Evolutionary conservation across 2,888 invertebrate species (phyloP), one percentile per base, ranked within the genome.

Genomic region (Hedychridium roseum): DNA sequence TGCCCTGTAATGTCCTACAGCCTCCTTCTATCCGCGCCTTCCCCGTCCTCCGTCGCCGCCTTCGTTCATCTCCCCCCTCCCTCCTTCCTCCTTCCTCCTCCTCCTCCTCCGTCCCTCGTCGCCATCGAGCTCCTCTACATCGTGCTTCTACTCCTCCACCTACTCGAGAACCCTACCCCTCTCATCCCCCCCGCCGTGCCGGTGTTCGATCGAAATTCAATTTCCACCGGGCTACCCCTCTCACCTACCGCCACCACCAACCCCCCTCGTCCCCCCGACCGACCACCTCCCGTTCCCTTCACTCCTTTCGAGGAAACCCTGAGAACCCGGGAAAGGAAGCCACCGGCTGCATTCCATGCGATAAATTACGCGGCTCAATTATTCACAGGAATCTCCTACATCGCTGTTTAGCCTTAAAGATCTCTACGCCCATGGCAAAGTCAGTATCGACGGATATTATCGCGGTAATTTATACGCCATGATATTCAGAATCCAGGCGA

Each of bases 161-260:
- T 59, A 52, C 47, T 43, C 36, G 26, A 23, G 21, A 20, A 34
- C 39, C 42, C 55, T 48, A 51, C 46, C 47, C 6, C 30, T 11
- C 7, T 28, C n/a, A n/a, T n/a, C 60, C 64, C 60, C 41, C 46
- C 56, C 32, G 53, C 41, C 60, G 54, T 48, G 63, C 67, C 65
- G 62, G 70, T 74, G 71, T 76, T 76, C 76, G 76, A 76, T 76
- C 76, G 76, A 76, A 76, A 76, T 76, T 76, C 76, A 76, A 76
- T 76, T 76, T 76, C 76, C 76, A 76, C 73, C 73, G 62, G 57
- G 69, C 66, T 57, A 57, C 56, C 60, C 61, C 66, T 58, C 60
- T 57, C 51, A 55, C 60, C 64, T 62, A 64, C 61, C 53, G 38
- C 54, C 54, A 50, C 57, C 56, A 48, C 49, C 50, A 51, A 41